These are phyloP conservation scores for Poecile montanus DNA, from an alignment of 2,797 vertebrate species.

Conservation along the genomic window DNA sequence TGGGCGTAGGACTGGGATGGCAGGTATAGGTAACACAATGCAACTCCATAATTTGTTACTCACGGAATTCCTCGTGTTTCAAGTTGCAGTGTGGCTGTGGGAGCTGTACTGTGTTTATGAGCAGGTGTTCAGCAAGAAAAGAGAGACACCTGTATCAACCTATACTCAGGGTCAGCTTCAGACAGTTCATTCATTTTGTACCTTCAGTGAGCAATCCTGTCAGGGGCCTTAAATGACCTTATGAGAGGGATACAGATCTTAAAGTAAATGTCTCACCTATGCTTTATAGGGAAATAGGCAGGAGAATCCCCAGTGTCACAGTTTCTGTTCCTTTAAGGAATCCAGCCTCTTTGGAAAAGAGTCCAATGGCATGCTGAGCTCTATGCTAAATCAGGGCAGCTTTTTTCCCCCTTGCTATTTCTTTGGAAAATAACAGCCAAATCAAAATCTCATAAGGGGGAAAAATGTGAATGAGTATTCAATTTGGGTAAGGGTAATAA, in stretches of 20 bases:
- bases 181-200: not conserved
- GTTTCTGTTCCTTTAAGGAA: not conserved
- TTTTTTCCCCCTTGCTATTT: not conserved
- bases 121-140: not conserved
- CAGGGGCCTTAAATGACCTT: not conserved
- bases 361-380: not conserved
- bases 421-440: not conserved
- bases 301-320: not conserved
- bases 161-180: not conserved
- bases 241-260: not conserved
- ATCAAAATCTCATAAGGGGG: not conserved
- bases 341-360: not conserved
- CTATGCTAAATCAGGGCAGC: not conserved
- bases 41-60: not conserved
- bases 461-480: not conserved
- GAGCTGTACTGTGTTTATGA: not conserved
- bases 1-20: not conserved
- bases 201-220: not conserved
- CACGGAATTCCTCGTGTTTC: not conserved
- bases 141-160: not conserved
- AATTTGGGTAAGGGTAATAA: not conserved
- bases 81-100: not conserved
- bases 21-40: rapidly evolving
- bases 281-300: not conserved
- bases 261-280: not conserved